These are phyloP conservation scores for Amphilophus citrinellus DNA, from an alignment of 2,113 vertebrate species.

Conservation along the genomic window DNA sequence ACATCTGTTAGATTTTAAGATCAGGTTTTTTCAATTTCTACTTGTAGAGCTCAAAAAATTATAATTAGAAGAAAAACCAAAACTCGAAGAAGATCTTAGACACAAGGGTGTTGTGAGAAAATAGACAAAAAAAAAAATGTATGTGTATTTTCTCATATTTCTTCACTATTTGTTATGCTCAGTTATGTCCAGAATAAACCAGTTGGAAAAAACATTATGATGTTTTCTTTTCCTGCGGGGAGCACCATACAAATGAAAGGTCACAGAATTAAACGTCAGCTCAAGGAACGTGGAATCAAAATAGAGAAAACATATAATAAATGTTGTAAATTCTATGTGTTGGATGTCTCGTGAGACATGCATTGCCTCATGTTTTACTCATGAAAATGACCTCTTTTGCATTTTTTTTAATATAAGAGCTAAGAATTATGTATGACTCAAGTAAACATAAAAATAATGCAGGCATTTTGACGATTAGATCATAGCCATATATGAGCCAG, in stretches of 20 bases:
- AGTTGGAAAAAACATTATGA: not conserved
- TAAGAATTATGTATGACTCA: not conserved
- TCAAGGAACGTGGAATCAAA: not conserved
- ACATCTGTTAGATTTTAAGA: not conserved
- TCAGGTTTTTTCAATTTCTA: not conserved
- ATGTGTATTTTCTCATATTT: not conserved
- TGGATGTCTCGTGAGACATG: not conserved
- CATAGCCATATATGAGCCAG: not conserved
- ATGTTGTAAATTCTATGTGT: not conserved
- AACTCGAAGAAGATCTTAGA: not conserved
- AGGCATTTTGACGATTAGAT: not conserved
- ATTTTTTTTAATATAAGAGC: not conserved
- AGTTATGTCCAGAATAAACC: not conserved
- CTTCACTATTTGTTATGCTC: not conserved
- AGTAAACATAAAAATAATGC: not conserved
- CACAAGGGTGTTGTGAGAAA: not conserved
- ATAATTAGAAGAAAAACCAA: not conserved
- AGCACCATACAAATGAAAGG: not conserved
- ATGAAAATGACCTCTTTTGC: not conserved
- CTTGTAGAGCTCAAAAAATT: not conserved
- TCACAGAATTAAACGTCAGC: not conserved
- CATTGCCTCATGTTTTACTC: not conserved
- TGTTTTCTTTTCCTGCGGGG: not conserved
- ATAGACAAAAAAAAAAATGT: not conserved
- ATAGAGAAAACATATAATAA: not conserved